A percentile compares a stretch with the other conserved stretches of the same genome.
These are phyloP conservation scores for Drosophila anomelani DNA, from an alignment of 2,888 invertebrate species.

Conservation along the genomic window DNA sequence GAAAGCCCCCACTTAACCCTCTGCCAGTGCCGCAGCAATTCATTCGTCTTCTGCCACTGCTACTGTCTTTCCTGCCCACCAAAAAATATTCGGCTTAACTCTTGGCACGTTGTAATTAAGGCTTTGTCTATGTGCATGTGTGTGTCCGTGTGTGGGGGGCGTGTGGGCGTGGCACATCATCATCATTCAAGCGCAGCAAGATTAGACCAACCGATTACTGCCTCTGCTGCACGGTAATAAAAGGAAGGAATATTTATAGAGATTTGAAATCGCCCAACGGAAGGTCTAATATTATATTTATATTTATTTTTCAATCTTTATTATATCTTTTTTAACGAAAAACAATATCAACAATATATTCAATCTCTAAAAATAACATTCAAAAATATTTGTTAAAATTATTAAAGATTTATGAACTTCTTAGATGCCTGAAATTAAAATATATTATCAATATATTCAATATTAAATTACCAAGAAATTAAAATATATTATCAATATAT, in stretches of 20 bases:
- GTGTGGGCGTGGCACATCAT: constrained; percentile 75
- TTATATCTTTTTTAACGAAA: too few relatives aligned
- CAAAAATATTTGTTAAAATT: neutral
- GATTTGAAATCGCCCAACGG: neutral
- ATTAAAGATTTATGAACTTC: neutral
- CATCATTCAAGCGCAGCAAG: constrained; percentile 78
- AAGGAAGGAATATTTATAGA: neutral
- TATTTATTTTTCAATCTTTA: too few relatives aligned
- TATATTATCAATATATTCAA: too few relatives aligned
- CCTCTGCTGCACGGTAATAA: constrained; percentile 23
- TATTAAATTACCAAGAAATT: neutral
- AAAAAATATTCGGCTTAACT: constrained; percentile 43
- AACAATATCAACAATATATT: too few relatives aligned
- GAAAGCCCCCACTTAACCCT: neutral
- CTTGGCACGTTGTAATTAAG: constrained; percentile 69
- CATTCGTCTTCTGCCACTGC: constrained; percentile 19
- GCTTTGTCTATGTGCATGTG: constrained; percentile 34
- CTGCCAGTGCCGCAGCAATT: constrained; percentile 27
- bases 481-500: neutral
- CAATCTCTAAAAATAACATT: too few relatives aligned
- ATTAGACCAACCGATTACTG: constrained; percentile 67
- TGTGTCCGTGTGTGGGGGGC: constrained; percentile 23
- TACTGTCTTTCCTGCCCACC: neutral
- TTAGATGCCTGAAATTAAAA: neutral
- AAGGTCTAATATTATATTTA: too few relatives aligned